phyloP scores from a whole-genome alignment of 2,113 vertebrate species.

The Tyto alba region DNA sequence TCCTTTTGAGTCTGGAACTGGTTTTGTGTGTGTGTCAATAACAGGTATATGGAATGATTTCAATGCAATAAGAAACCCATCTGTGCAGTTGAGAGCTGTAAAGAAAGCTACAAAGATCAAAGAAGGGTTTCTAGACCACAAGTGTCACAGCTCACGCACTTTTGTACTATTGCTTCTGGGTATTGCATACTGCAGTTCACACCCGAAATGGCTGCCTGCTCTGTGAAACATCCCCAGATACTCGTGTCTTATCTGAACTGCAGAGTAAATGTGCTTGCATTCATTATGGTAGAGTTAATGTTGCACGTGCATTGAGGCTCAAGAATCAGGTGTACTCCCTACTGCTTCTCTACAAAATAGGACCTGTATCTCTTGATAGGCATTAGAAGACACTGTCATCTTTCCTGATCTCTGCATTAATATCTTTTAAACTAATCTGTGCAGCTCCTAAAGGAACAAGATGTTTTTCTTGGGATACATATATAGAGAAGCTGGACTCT shows the following conservation, averaged over 20 bases:
- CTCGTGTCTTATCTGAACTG: background rate
- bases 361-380: background rate
- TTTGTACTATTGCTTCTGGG: background rate
- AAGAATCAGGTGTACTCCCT: background rate
- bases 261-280: too few species aligned
- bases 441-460: background rate
- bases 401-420: background rate
- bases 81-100: background rate
- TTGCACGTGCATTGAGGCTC: rapidly evolving
- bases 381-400: background rate
- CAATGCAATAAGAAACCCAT: background rate
- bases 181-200: background rate
- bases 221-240: background rate
- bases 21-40: background rate
- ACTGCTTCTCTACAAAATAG: background rate
- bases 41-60: rapidly evolving
- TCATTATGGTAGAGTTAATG: background rate
- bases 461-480: background rate
- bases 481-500: background rate
- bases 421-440: background rate
- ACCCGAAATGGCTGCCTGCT: too few species aligned
- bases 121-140: background rate
- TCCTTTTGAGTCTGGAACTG: background rate
- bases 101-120: background rate
- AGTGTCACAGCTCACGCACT: background rate